Evolutionary conservation across 2,888 invertebrate genomes (phyloP).

Genomic region (Philaethria dido): DNA sequence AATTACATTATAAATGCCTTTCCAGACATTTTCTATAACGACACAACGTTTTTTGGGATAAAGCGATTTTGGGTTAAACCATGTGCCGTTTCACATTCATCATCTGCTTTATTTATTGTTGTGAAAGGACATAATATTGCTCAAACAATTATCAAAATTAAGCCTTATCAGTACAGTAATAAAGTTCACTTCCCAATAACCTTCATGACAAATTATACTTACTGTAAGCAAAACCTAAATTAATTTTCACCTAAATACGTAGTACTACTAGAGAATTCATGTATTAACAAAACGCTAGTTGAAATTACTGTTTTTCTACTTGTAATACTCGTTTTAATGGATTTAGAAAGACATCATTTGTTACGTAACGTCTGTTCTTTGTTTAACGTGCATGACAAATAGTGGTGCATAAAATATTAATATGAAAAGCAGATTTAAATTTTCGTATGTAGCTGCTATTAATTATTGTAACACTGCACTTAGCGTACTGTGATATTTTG

Average conservation of each 20-base stretch:
- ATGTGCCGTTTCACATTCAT: slow-evolving; percentile 59
- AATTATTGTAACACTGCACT: not conserved
- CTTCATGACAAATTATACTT: slow-evolving; percentile 21
- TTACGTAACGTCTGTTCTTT: slow-evolving; percentile 9
- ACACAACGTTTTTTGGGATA: slow-evolving; percentile 47
- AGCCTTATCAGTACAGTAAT: not conserved
- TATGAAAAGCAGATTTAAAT: not conserved
- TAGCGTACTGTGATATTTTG: no score
- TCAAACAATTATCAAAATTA: slow-evolving; percentile 6
- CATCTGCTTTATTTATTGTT: slow-evolving; percentile 48
- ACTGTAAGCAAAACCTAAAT: slow-evolving; percentile 35
- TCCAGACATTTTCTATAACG: slow-evolving; percentile 37
- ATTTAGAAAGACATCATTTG: slow-evolving; percentile 13
- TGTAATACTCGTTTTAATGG: slow-evolving; percentile 9
- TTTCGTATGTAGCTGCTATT: not conserved
- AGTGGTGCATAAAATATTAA: slow-evolving; percentile 5
- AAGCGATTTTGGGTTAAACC: slow-evolving; percentile 55
- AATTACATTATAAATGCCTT: slow-evolving; percentile 20
- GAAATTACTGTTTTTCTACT: slow-evolving; percentile 33
- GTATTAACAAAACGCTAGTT: slow-evolving; percentile 37
- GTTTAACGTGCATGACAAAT: slow-evolving; percentile 3
- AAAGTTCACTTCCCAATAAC: slow-evolving; percentile 24
- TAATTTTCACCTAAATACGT: slow-evolving; percentile 44
- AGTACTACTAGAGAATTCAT: slow-evolving; percentile 42
- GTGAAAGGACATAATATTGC: slow-evolving; percentile 37